Evolutionary conservation across 2,113 vertebrate species (phyloP), one percentile per base, ranked within the genome.

Genomic region (Tricholaema leucomelas): DNA sequence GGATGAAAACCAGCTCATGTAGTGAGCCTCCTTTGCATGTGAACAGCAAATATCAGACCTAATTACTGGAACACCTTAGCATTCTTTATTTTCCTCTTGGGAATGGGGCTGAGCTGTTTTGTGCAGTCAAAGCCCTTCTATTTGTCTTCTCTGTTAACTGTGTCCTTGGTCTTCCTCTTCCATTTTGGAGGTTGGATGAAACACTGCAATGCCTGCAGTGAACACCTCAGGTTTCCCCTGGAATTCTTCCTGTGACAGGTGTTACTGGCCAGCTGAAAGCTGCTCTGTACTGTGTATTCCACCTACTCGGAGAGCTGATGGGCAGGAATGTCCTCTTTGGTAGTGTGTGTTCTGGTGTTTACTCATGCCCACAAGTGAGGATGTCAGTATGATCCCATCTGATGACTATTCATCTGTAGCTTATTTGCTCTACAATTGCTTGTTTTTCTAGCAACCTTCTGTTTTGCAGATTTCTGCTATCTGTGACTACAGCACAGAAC

Each of bases 401-500:
- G n/a, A 33, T 46, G 35, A 55, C 58, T 76, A 19, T 10, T 76
- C 74, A 59, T 67, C 75, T 85, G 52, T 35, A 70, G 56, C 31
- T 95, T 91, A 80, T 95, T 95, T 93, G 77, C 27, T 80, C 87
- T 91, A 35, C n/a, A 77, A 40, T 1, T 70, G 89, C 64, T 92
- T 94, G 20, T 94, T 94, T 94, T 89, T 83, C 67, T 33, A 67
- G 75, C 61, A 74, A 83, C 89, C 48, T 83, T 28, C 87, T 80
- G 81, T 55, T 46, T 18, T 88, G 60, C 46, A 87, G 58, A 52
- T 76, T 85, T 71, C 91, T 80, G 46, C 67, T 76, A 3, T 54
- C 35, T 61, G 60, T 61, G 78, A 70, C 75, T 82, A 12, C 5
- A 78, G 74, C 63, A 36, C 15, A 75, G 86, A 93, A 65, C 16